A percentile compares a stretch with the other conserved stretches of the same genome.
Evolutionary conservation across 2,113 vertebrate genomes (phyloP).

Genomic region (Bostrychus sinensis): DNA sequence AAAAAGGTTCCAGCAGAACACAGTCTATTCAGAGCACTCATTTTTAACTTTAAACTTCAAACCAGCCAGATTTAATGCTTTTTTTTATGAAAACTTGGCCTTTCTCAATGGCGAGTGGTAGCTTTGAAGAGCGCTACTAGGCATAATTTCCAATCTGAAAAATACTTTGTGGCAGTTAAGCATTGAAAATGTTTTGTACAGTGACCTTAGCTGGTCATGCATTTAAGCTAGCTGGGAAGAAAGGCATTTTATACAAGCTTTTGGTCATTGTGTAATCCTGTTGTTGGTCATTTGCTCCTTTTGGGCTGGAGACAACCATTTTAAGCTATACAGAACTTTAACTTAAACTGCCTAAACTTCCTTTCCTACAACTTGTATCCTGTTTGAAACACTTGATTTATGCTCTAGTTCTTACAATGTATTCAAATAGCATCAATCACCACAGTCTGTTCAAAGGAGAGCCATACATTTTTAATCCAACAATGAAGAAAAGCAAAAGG

Average conservation of each 20-base stretch:
- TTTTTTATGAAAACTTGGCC: neutral
- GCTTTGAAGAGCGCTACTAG: neutral
- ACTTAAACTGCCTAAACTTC: neutral
- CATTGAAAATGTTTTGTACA: neutral
- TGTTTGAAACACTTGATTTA: neutral
- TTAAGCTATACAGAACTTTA: neutral
- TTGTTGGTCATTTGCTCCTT: neutral
- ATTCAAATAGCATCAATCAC: neutral
- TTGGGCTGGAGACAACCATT: neutral
- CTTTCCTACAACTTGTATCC: neutral
- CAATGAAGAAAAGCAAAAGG: neutral
- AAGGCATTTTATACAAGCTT: neutral
- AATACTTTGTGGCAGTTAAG: neutral
- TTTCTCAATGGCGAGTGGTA: neutral
- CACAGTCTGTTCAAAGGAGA: neutral
- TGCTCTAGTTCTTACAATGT: neutral
- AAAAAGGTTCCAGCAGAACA: neutral
- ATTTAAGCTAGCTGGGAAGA: neutral
- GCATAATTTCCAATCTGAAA: neutral
- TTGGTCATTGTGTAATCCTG: neutral
- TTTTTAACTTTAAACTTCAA: neutral
- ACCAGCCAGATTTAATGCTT: neutral
- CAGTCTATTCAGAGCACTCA: neutral
- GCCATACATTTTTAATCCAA: constrained; percentile 2
- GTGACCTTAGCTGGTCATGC: neutral